Conservation (phyloP, 2,797 vertebrate genomes). For the Mus minutoides region DNA sequence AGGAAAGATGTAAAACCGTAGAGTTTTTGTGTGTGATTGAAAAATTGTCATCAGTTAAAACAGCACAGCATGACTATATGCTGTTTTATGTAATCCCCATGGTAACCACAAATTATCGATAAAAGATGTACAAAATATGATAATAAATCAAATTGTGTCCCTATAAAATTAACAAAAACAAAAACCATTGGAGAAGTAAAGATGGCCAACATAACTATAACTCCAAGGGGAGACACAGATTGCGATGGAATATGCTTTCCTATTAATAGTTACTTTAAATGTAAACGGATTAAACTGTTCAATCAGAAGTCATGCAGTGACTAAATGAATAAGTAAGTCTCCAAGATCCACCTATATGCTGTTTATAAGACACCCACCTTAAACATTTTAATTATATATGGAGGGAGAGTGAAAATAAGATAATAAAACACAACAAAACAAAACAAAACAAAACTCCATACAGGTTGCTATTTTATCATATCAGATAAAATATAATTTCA, state of each 20-base stretch:
- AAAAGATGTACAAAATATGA: constrained; percentile 25
- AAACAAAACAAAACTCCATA: not conserved
- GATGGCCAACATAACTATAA: not conserved
- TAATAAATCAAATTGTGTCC: constrained; percentile 13
- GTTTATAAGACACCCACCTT: not conserved
- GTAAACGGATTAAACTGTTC: constrained; percentile 4
- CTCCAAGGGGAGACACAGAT: not conserved
- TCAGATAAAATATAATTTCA: not conserved
- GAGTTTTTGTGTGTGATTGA: not conserved
- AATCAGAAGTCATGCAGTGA: not conserved
- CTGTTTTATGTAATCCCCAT: constrained; percentile 25
- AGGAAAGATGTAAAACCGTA: constrained; percentile 8
- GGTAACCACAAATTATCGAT: constrained; percentile 8
- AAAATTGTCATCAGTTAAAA: constrained; percentile 44
- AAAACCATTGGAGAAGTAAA: constrained; percentile 6
- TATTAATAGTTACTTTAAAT: constrained; percentile 27
- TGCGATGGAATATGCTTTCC: not conserved
- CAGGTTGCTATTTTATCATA: not conserved
- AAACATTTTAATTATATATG: not conserved
- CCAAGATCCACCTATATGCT: not conserved
- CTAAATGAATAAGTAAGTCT: not conserved
- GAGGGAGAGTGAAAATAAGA: not conserved
- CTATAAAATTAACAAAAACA: constrained; percentile 10
- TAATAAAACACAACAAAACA: not conserved
- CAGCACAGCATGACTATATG: not conserved